Evolutionary conservation across 1,140 invertebrate species (phyloP), one percentile per base, ranked within the genome.

Genomic region (Sinella curviseta): DNA sequence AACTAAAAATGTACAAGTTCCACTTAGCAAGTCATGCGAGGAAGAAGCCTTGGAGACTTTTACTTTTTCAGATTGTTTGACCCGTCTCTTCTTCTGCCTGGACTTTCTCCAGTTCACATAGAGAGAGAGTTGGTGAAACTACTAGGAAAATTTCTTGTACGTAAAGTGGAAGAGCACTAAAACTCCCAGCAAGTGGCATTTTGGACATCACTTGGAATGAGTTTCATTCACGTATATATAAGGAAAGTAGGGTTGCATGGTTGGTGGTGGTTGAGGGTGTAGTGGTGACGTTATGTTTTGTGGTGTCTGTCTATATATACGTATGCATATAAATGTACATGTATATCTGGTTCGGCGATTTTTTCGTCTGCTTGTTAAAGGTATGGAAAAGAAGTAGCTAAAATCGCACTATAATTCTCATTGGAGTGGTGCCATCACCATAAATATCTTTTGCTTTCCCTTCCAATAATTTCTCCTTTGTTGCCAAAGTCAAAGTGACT

Each of bases 341-440:
- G 39, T 48, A 48, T n/a, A n/a, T n/a, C n/a, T n/a, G n/a, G n/a
- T n/a, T n/a, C n/a, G n/a, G n/a, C n/a, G n/a, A n/a, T n/a, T n/a
- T n/a, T n/a, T n/a, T n/a, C 39, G 12, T 60, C 57, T 60, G 8
- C 57, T 60, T 3, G 57, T 26, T n/a, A n/a, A n/a, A n/a, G 24
- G 12, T 60, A 60, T 26, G 24, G 8, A 26, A 60, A 60, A 26
- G 57, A 17, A 60, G 12, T 60, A 70, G 65, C 65, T 70, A 80
- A 79, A 73, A 80, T 73, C 78, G 65, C 28, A 33, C 65, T 80
- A 80, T 48, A 80, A 80, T 76, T 80, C 78, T 74, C 74, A 54
- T 77, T 80, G 78, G 78, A 76, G n/a, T 33, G 26, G 20, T 80
- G 74, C 78, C 78, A 80, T 76, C 31, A 30, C 39, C 74, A 80